These are phyloP conservation scores for Cryptotermes secundus DNA, from an alignment of 1,140 invertebrate genomes.

Conservation along the genomic window DNA sequence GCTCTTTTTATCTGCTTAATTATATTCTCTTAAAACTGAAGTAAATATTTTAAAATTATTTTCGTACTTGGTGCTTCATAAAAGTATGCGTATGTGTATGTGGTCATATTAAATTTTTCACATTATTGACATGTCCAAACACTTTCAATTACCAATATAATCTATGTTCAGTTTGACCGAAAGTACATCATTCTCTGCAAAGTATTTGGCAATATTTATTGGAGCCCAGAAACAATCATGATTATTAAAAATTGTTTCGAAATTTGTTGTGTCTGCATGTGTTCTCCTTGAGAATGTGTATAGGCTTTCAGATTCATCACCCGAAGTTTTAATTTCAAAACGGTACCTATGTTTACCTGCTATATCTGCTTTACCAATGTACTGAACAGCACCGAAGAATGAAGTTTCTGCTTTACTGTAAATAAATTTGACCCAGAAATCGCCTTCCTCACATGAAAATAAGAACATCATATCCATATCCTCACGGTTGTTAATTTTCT, in stretches of 20 bases:
- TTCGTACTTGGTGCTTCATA: no score
- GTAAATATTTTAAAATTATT: no score
- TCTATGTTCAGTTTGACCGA: background rate
- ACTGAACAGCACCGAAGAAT: background rate
- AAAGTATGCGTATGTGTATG: no score
- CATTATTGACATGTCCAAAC: no score
- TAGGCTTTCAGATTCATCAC: background rate
- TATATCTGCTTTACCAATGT: background rate
- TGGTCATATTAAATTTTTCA: no score
- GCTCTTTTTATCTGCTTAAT: no score
- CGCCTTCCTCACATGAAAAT: background rate
- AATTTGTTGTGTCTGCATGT: background rate
- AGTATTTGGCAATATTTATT: background rate
- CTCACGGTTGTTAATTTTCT: background rate
- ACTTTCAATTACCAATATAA: no score
- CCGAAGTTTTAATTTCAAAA: background rate
- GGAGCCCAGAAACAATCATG: background rate
- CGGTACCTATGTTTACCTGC: background rate
- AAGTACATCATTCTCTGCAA: background rate
- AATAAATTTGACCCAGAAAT: background rate
- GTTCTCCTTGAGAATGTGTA: background rate
- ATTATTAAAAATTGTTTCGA: background rate
- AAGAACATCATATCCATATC: background rate
- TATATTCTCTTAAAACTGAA: no score
- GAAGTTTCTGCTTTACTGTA: background rate